Evolutionary conservation across 2,797 vertebrate genomes (phyloP), one percentile per base, ranked within the genome.

Genomic region (Rhinophrynus dorsalis): DNA sequence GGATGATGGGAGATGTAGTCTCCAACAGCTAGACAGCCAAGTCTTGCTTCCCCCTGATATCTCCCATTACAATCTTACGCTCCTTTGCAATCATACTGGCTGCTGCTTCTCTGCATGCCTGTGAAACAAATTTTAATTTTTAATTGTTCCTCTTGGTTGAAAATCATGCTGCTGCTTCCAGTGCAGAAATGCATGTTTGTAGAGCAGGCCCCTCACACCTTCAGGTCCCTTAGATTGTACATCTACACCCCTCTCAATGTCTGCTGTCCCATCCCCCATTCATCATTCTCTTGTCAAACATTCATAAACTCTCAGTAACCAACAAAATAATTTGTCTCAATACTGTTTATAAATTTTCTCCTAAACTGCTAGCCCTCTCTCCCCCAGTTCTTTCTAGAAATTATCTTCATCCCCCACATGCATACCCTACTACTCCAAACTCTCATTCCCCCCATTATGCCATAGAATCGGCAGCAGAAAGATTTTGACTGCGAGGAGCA

Each of bases 101-200:
- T 73, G 70, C 70, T 62, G 66, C 70, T 66, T 66, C 70, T 73
- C 70, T 67, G 70, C 70, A 73, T 62, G 70, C 70, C 70, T 66
- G 70, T 73, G 70, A 73, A 55, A 73, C 70, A 73, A 73, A 73
- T 73, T 73, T 73, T 73, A 73, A 73, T 73, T 73, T 73, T 73
- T 73, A 73, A 73, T 73, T 73, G 70, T 62, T 73, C 70, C 70
- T 73, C 65, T 62, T 62, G 66, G 70, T 73, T 62, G n/a, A 73
- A 73, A 73, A 73, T 73, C 55, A 60, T 60, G 52, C 70, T 67
- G 70, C 70, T 37, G 62, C 62, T n/a, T n/a, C n/a, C n/a, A n/a
- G n/a, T n/a, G n/a, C n/a, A n/a, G n/a, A n/a, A n/a, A n/a, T n/a
- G n/a, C n/a, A n/a, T n/a, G n/a, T n/a, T n/a, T n/a, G n/a, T n/a